Evolutionary conservation across 1,140 invertebrate species (phyloP).

Genomic region (Lepidostoma basale): DNA sequence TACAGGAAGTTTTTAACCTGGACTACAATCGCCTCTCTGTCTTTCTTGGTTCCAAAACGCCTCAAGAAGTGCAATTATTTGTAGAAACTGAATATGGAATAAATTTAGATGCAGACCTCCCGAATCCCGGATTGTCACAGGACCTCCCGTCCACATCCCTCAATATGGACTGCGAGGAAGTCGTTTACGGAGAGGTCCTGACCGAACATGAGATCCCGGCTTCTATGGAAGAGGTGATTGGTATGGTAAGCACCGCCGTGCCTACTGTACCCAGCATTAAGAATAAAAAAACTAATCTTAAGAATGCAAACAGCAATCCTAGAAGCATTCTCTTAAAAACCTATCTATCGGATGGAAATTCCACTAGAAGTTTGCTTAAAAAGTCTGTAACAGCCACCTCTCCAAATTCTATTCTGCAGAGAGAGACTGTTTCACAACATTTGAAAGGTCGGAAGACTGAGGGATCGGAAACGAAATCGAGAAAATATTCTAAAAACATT

Average conservation of each 20-base stretch:
- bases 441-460: neutral
- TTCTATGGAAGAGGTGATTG: conserved; percentile 62
- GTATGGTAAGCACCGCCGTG: conserved; percentile 59
- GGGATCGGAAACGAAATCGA: neutral
- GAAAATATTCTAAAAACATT: neutral
- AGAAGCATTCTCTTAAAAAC: conserved; percentile 31
- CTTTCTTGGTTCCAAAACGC: conserved; percentile 67
- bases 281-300: conserved; percentile 20
- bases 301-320: neutral
- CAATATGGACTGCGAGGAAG: conserved; percentile 45
- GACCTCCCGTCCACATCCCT: conserved; percentile 23
- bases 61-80: conserved; percentile 63
- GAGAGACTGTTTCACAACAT: neutral
- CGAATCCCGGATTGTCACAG: conserved; percentile 46
- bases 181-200: conserved; percentile 52
- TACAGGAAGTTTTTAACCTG: conserved; percentile 68
- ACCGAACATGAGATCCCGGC: conserved; percentile 56
- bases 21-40: conserved; percentile 67
- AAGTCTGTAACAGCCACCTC: conserved; percentile 6
- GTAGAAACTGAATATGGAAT: conserved; percentile 58
- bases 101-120: conserved; percentile 48
- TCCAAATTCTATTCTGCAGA: neutral
- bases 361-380: conserved; percentile 29
- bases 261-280: conserved; percentile 54
- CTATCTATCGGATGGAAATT: conserved; percentile 10